Base-by-base conservation (phyloP, 2,113 vertebrate genomes). In the Chaenocephalus aceratus region DNA sequence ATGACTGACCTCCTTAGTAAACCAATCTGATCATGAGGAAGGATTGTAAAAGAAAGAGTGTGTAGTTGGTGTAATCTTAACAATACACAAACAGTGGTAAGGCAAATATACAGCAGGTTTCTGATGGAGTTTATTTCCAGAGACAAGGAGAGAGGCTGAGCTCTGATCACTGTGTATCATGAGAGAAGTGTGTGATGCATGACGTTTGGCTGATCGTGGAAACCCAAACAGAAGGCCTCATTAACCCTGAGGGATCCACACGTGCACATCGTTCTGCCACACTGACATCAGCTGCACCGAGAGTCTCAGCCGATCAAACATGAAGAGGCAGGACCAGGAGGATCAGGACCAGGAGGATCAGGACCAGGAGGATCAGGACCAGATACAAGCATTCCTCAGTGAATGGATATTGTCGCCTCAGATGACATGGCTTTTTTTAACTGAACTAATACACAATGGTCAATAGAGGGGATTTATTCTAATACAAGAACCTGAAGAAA, bases 211-310 rank as follows among this genome's bases (percentile, higher is more conserved):
- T 70, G 89, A 86, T 88, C 79, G 88, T 64, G 72, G 86, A 86
- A 80, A 76, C 73, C 86, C 85, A 86, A 86, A 89, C 80, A 82
- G 75, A 52, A 82, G 79, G 91, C 73, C 80, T 90, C 88, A 84
- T 91, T 87, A 86, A 79, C 76, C 83, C 53, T 52, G 76, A 89
- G 77, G 84, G 82, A 80, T 81, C 65, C 69, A 68, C 86, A 71
- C 18, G 59, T 74, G 84, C 76, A 88, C 79, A 86, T 85, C 80
- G 79, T n/a, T 82, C 71, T 65, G 72, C 69, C 72, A 16, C 15
- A 45, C 71, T 18, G 16, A 23, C 7, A 41, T 41, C 36, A 41
- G 36, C 36, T 41, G 36, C 6, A 41, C 36, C 36, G 6, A 41
- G 6, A 41, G 73, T 60, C 73, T 74, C 60, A 46, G 62, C 63